Evolutionary conservation across 2,113 vertebrate species (phyloP), one percentile per base, ranked within the genome.

Genomic region (Petromus typicus): DNA sequence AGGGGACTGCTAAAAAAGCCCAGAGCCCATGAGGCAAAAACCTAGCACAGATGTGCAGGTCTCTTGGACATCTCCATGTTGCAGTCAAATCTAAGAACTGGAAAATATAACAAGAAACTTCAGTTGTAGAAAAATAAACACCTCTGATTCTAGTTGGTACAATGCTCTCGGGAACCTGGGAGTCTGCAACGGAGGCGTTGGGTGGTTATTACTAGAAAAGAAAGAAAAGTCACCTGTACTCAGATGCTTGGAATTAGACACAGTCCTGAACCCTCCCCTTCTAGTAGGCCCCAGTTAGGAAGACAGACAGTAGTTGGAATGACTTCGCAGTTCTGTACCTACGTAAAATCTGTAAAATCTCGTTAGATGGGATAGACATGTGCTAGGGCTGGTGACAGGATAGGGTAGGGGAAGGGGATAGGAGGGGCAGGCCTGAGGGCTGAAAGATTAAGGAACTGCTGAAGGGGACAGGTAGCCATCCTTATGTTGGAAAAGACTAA

Each of bases 171-270:
- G 57, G 84, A 84, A 48, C 11, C 83, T 81, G 51, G 51, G 73
- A 7, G 51, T 56, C 37, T 43, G 57, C 18, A 4, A 1, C 0
- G 0, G 54, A 0, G 4, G 0, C 12, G 2, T 9, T 56, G 45
- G 43, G 20, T 71, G 45, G 25, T 40, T 37, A 34, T 73, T 69
- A 18, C 71, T 57, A 27, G 9, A 18, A 81, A 89, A 56, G 6
- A 51, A 67, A 20, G 56, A 57, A 17, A 64, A 67, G 56, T 40
- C 10, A 20, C 16, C 14, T 84, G 30, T 32, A 16, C 32, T 61
- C 10, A 71, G 43, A 48, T 45, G 30, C 81, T 75, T 85, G 32
- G 4, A 45, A 18, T 66, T 48, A 86, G 43, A 30, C 56, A 3
- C 0, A 90, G 17, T 54, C 37, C 18, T 13, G 56, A 79, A 80